Evolutionary conservation across 2,113 vertebrate genomes (phyloP), one percentile per base, ranked within the genome.

Genomic region (Canis aureus): DNA sequence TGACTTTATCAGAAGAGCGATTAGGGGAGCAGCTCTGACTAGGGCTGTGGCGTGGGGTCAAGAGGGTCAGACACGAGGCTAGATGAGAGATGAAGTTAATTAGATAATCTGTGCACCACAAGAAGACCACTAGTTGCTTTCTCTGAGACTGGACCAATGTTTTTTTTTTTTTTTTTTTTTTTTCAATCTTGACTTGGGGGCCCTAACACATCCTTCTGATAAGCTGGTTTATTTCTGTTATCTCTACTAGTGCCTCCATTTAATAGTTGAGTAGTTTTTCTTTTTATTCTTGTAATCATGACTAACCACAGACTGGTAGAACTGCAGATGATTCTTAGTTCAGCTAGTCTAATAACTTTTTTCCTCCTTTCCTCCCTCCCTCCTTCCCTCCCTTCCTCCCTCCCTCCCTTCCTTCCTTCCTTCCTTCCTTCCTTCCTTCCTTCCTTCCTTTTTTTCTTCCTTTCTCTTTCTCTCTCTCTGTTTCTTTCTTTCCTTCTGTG

Each of bases 1-100:
- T 97, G 95, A 96, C 59, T 93, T 87, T 64, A 93, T 91, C 92
- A 97, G 78, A 93, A 62, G 38, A 73, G 85, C 97, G 93, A 94
- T 97, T 94, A 97, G 83, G 85, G 96, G 43, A 43, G 57, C 81
- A 97, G 62, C 13, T 0, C 64, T 32, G 43, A 19, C 17, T 17
- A 35, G 62, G 23, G 11, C 2, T 17, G 2, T 8, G n/a, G 12
- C 2, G 0, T 74, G 22, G 35, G 27, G 11, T 23, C 19, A 3
- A 2, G 10, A 20, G 17, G 43, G 27, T 5, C 27, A 10, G 57
- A 95, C 8, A 0, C 1, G 27, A 78, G 87, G 60, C 96, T 89
- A 67, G 76, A 66, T 92, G 88, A 97, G 83, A 94, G 73, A 73
- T 25, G 87, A 83, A 96, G 84, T 86, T 97, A 96, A 97, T 74